Evolutionary conservation across 1,140 invertebrate species (phyloP).

Genomic region (Panulirus ornatus): DNA sequence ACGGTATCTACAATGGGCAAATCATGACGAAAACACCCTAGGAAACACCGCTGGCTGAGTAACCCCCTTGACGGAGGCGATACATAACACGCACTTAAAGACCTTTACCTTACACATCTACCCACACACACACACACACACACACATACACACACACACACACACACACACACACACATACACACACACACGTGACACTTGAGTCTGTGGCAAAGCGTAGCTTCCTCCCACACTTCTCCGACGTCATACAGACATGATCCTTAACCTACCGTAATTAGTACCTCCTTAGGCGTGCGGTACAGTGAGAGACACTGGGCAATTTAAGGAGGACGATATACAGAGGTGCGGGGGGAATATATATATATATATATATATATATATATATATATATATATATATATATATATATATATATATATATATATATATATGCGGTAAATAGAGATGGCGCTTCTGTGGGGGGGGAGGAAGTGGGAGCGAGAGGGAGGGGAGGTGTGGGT

Average conservation of each 20-base stretch:
- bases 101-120: background rate
- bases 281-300: background rate
- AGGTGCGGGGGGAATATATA: no score
- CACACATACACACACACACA: background rate
- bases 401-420: background rate
- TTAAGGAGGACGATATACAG: no score
- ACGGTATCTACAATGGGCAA: no score
- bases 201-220: background rate
- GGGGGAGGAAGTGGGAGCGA: no score
- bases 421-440: no score
- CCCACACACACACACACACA: background rate
- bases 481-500: background rate
- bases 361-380: background rate
- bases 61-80: no score
- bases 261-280: background rate
- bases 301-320: no score
- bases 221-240: background rate
- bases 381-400: background rate
- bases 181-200: background rate
- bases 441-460: background rate
- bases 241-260: background rate
- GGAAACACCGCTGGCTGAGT: no score
- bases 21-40: no score
- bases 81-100: no score
- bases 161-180: slow-evolving; percentile 2